phyloP scores from a whole-genome alignment of 2,113 vertebrate species.

The Percopsis transmontana region DNA sequence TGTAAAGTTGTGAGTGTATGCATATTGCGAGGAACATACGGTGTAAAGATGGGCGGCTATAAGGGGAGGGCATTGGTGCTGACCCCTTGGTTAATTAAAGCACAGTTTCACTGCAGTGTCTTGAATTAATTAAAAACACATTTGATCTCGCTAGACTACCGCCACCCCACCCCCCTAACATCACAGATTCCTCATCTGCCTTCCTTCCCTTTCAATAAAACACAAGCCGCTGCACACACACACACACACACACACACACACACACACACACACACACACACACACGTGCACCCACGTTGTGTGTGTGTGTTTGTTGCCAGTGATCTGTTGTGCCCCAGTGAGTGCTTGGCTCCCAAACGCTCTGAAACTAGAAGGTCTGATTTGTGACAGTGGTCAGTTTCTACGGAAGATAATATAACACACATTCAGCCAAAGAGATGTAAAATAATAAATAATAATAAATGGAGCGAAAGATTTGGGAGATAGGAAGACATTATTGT shows the following conservation, averaged over 20 bases:
- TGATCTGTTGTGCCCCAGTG: constrained; percentile 25
- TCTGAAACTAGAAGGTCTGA: neutral
- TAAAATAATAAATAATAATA: neutral
- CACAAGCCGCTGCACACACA: neutral
- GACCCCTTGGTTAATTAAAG: constrained; percentile 65
- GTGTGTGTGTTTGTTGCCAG: constrained; percentile 18
- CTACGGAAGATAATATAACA: no score
- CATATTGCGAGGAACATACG: constrained; percentile 53
- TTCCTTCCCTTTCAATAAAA: constrained; percentile 33
- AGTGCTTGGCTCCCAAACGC: constrained; percentile 11
- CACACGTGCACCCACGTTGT: neutral
- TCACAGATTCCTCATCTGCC: constrained; percentile 36
- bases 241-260: neutral
- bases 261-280: neutral
- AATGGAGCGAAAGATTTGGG: neutral
- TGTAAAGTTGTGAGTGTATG: constrained; percentile 16
- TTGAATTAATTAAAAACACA: constrained; percentile 69
- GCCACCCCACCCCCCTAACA: constrained; percentile 6
- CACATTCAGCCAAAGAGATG: neutral
- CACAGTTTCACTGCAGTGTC: constrained; percentile 54
- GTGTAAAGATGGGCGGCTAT: constrained; percentile 61
- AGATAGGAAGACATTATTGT: no score
- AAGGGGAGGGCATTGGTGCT: constrained; percentile 26
- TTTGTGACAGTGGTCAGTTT: neutral
- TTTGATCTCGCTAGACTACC: constrained; percentile 32